Evolutionary conservation across 2,888 invertebrate species (phyloP), one percentile per base, ranked within the genome.

Genomic region (Bursaphelenchus okinawaensis): DNA sequence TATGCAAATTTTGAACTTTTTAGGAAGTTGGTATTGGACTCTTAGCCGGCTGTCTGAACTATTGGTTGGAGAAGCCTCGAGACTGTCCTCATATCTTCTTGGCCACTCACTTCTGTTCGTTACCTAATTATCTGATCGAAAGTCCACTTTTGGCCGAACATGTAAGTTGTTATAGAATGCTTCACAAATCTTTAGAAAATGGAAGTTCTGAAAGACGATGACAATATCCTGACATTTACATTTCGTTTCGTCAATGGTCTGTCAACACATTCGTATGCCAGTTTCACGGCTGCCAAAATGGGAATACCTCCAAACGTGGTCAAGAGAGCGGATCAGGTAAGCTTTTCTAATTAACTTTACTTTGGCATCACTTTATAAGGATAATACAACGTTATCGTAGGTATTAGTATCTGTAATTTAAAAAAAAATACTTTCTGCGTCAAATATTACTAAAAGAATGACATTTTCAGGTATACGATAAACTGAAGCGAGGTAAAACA

Each of bases 1-100:
- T n/a, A n/a, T n/a, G n/a, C n/a, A n/a, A n/a, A 1, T 23, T 59
- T 59, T 12, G 6, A 20, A 9, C 6, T 16, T 65, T 65, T 16
- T 87, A 89, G 82, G 84, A 87, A 2, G 92, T 92, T 84, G 92
- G 92, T 0, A 83, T 89, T 50, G 87, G 90, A 0, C 83, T 93
- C 29, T 84, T 92, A 22, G 87, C 88, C 0, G 87, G 90, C 0
- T 87, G 88, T 50, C 83, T 92, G 56, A 87, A 87, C 73, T 85
- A 88, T 75, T 89, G 91, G 84, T 83, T 89, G 55, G 85, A 65
- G 23, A 75, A 75, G 52, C 67, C 64, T 63, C 71, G 71, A 8
- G 56, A 83, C 9, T 89, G 90, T 77, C 92, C 92, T 0, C 90
- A 91, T 78, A 84, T 90, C 0, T 84, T 91, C 58, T 85, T 90